Evolutionary conservation across 2,797 vertebrate genomes (phyloP).

Genomic region (Leuciscus waleckii): DNA sequence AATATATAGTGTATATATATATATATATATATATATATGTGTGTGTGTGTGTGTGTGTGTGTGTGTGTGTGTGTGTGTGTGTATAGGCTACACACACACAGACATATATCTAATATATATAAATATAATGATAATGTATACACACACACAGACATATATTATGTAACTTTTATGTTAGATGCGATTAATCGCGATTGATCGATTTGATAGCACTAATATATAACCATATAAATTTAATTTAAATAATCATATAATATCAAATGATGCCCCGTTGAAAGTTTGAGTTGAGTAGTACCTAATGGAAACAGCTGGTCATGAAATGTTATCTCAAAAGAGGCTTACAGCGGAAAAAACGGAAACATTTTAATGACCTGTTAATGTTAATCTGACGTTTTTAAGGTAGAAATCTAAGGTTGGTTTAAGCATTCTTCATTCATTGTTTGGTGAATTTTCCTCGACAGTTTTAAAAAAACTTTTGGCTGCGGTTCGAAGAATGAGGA

Average conservation of each 20-base stretch:
- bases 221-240: not conserved
- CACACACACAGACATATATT: too few species aligned
- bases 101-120: too few species aligned
- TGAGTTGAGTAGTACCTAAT: not conserved
- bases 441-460: slow-evolving; percentile 61
- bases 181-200: too few species aligned
- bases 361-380: not conserved
- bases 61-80: too few species aligned
- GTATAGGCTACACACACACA: too few species aligned
- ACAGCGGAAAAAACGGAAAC: not conserved
- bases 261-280: not conserved
- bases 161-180: too few species aligned
- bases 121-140: too few species aligned
- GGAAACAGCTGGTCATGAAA: not conserved
- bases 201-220: too few species aligned
- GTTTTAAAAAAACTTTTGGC: slow-evolving; percentile 87
- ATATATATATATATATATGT: too few species aligned
- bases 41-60: too few species aligned
- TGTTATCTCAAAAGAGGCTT: not conserved
- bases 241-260: not conserved
- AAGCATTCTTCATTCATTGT: not conserved
- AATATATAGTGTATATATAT: too few species aligned
- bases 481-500: slow-evolving; percentile 66
- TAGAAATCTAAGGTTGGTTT: not conserved
- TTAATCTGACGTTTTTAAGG: not conserved